A percentile compares a stretch with the other conserved stretches of the same genome.
Conservation (phyloP, 2,113 vertebrate species). For the Lepus timidus region DNA sequence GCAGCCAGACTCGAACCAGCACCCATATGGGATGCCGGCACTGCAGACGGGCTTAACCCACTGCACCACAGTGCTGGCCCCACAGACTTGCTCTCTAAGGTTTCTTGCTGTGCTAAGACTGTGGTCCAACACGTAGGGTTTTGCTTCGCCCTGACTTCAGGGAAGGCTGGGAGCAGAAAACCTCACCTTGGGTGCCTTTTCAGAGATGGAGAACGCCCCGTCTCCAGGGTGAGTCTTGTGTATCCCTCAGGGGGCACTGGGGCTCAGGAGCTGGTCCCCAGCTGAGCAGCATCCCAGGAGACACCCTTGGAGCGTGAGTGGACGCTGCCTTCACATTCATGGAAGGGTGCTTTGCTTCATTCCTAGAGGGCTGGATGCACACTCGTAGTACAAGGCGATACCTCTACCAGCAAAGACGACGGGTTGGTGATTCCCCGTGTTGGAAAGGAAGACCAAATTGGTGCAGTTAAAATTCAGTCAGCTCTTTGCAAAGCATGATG, state of each 20-base stretch:
- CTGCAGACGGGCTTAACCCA: too few species aligned
- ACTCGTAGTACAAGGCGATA: not conserved
- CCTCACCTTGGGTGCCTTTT: not conserved
- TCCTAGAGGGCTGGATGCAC: not conserved
- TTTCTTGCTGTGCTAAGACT: slow-evolving; percentile 52
- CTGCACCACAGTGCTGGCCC: too few species aligned
- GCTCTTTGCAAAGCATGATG: not conserved
- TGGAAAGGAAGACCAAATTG: not conserved
- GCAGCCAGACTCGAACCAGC: too few species aligned
- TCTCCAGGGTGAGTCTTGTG: not conserved
- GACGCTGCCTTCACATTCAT: not conserved
- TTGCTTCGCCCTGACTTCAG: slow-evolving; percentile 15
- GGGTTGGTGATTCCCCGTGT: not conserved
- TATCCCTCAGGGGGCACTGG: not conserved
- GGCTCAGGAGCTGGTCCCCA: not conserved
- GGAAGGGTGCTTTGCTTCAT: not conserved
- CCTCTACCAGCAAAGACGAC: not conserved
- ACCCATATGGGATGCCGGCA: too few species aligned
- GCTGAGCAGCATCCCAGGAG: not conserved
- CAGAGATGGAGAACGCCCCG: not conserved
- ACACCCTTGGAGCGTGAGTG: not conserved
- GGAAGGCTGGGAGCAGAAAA: not conserved
- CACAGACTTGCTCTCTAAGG: not conserved
- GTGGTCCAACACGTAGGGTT: not conserved
- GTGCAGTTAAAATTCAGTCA: not conserved